These are phyloP conservation scores for Heliconius melpomene DNA, from an alignment of 1,140 invertebrate species.

Conservation along the genomic window DNA sequence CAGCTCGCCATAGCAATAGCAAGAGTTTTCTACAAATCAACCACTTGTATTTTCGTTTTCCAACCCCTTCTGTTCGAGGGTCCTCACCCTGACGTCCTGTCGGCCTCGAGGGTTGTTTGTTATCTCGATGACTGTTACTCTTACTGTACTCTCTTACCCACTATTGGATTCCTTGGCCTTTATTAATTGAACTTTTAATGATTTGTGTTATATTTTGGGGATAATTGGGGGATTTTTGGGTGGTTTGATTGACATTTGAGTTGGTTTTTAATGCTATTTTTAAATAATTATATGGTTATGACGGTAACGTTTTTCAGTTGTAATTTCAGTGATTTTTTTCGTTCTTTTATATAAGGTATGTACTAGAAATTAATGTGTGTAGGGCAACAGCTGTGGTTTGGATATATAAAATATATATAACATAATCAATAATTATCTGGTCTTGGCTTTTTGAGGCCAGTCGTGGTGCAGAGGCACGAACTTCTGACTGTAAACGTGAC, in stretches of 20 bases:
- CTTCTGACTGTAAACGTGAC: too few relatives aligned
- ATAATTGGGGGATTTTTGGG: background rate
- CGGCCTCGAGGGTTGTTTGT: slow-evolving; percentile 50
- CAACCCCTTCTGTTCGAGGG: slow-evolving; percentile 62
- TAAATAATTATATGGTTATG: too few relatives aligned
- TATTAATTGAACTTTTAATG: slow-evolving; percentile 30
- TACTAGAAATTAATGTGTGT: too few relatives aligned
- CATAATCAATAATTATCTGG: too few relatives aligned
- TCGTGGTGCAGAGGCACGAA: too few relatives aligned
- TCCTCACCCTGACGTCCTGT: slow-evolving; percentile 54
- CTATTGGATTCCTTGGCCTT: slow-evolving; percentile 41
- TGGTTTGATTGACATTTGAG: background rate
- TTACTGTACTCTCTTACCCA: slow-evolving; percentile 41
- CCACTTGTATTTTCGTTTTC: slow-evolving; percentile 59
- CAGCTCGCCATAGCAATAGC: background rate
- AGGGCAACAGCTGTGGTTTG: too few relatives aligned
- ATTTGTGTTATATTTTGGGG: slow-evolving; percentile 15
- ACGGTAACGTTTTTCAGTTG: too few relatives aligned
- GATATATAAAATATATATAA: too few relatives aligned
- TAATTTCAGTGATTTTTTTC: too few relatives aligned
- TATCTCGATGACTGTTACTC: slow-evolving; percentile 48
- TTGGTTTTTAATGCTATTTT: background rate
- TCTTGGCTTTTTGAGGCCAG: too few relatives aligned
- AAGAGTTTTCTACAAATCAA: slow-evolving; percentile 64
- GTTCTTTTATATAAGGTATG: too few relatives aligned